Evolutionary conservation across 2,888 invertebrate species (phyloP), one percentile per base, ranked within the genome.

Genomic region (Mythimna lalbum): DNA sequence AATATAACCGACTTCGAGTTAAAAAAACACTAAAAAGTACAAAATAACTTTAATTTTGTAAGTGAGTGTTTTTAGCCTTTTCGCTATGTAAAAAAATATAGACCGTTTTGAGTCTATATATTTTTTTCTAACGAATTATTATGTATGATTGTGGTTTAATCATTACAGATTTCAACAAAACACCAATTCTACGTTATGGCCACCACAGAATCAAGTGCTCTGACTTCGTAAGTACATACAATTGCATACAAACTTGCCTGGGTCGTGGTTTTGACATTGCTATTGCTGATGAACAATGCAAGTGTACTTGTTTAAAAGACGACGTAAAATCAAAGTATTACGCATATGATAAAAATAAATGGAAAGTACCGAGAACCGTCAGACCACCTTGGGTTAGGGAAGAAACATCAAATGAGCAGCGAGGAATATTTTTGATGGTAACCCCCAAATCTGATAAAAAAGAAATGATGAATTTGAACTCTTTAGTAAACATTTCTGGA

Each of bases 241-340:
- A 90, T 9, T 95, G 95, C 72, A 82, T 94, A 43, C 88, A 88
- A 76, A 91, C 88, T 83, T 95, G 95, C 83, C 77, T 92, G 61
- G 89, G 91, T 79, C 65, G 83, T 14, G 85, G 87, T 23, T 94
- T 83, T 63, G 91, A 93, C 49, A 81, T 93, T 1, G 94, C 94
- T 14, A 65, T 88, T 53, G 78, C 93, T 2, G 88, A 94, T 73
- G 91, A 88, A 86, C 61, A 89, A 21, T 95, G 95, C 70, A 55
- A 57, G 9, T 95, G 95, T 69, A 90, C 85, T 17, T 95, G 95
- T 86, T 89, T 82, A 31, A 70, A 78, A 56, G 90, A 92, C n/a
- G 81, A 65, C 39, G 78, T 84, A 3, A 90, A 92, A 64, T 84
- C 82, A 33, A 86, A 89, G 55, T 87, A 78, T 62, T 66, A 53